Evolutionary conservation across 2,888 invertebrate genomes (phyloP).

Genomic region (Phortica okadai): DNA sequence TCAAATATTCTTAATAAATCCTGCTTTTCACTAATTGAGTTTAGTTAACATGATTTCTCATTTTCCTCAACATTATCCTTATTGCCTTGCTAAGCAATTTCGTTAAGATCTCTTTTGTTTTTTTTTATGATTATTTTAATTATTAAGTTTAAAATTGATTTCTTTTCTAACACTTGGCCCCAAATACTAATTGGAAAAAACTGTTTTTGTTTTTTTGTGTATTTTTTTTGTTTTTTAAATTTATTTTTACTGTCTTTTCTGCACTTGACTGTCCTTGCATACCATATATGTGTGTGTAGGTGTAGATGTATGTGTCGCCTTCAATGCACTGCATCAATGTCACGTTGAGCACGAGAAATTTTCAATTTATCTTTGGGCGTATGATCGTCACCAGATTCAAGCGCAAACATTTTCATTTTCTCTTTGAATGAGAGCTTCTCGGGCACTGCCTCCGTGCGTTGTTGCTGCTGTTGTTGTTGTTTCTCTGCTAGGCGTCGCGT

Average conservation of each 20-base stretch:
- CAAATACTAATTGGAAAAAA: constrained; percentile 51
- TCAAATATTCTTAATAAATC: constrained; percentile 20
- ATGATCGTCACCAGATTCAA: constrained; percentile 94
- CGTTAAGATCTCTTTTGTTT: constrained; percentile 58
- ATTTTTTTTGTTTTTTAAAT: not conserved
- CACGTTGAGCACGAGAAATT: constrained; percentile 95
- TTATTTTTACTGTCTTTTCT: not conserved
- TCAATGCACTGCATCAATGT: constrained; percentile 88
- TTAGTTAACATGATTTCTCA: constrained; percentile 45
- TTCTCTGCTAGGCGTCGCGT: constrained; percentile 91
- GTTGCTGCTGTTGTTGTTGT: constrained; percentile 81
- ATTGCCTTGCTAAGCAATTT: constrained; percentile 71
- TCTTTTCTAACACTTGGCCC: constrained; percentile 57
- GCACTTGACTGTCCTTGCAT: not conserved
- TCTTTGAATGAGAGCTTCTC: constrained; percentile 98
- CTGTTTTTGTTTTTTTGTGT: constrained; percentile 33
- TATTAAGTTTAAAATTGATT: constrained; percentile 27
- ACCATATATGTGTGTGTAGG: constrained; percentile 49
- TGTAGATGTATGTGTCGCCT: constrained; percentile 29
- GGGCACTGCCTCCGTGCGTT: constrained; percentile 79
- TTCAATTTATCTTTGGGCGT: constrained; percentile 97
- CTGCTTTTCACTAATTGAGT: constrained; percentile 63
- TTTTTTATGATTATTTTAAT: constrained; percentile 24
- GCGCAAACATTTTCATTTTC: constrained; percentile 99
- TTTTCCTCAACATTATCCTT: constrained; percentile 38